phyloP scores from a whole-genome alignment of 1,140 invertebrate species.

The Anastrepha obliqua region DNA sequence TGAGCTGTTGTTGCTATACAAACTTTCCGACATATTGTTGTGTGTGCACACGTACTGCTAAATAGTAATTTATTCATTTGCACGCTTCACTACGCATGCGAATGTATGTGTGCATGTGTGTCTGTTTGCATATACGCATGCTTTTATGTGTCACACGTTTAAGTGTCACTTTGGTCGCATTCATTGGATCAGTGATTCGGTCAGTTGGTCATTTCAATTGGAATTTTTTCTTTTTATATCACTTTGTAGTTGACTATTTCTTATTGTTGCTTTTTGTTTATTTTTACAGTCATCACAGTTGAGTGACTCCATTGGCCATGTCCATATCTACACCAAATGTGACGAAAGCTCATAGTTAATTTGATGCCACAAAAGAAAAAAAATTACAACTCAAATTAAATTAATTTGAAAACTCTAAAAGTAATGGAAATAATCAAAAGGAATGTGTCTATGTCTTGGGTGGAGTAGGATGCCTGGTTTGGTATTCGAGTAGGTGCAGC shows the following conservation, averaged over 20 bases:
- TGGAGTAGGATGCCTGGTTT: neutral
- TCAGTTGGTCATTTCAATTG: constrained; percentile 47
- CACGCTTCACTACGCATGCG: constrained; percentile 40
- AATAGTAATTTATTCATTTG: constrained; percentile 34
- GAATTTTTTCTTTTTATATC: neutral
- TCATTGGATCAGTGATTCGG: constrained; percentile 39
- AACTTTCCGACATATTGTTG: neutral
- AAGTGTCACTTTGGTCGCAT: constrained; percentile 37
- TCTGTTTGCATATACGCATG: neutral
- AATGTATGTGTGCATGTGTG: neutral
- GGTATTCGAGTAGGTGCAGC: neutral
- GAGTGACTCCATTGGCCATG: neutral
- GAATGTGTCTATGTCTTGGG: neutral
- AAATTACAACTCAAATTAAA: constrained; percentile 20
- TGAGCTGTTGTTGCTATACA: neutral
- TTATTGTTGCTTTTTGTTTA: constrained; percentile 42
- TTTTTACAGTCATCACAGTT: neutral
- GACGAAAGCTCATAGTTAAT: neutral
- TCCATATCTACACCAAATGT: neutral
- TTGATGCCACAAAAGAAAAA: neutral
- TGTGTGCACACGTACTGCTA: neutral
- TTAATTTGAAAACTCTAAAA: constrained; percentile 25
- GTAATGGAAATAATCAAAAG: neutral
- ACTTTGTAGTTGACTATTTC: neutral
- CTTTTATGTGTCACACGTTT: constrained; percentile 41